Conservation (phyloP, 2,797 vertebrate genomes). For the Streptopelia turtur region DNA sequence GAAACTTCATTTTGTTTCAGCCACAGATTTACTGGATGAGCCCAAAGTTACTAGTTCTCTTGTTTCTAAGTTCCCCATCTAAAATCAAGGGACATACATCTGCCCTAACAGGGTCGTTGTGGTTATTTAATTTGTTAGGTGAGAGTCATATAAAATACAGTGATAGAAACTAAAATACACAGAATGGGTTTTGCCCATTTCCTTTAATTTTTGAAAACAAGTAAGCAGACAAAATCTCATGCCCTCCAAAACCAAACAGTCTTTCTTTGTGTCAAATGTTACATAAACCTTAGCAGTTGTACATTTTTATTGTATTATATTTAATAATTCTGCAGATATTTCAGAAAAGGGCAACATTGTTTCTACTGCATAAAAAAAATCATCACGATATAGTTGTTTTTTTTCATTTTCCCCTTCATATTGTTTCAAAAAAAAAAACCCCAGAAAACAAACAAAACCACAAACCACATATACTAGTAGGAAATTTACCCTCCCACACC, state of each 20-base stretch:
- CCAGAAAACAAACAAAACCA: not conserved
- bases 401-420: constrained; percentile 39
- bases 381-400: constrained; percentile 66
- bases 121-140: not conserved
- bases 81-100: not conserved
- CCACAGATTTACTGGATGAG: not conserved
- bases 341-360: constrained; percentile 76
- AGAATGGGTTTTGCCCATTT: constrained; percentile 53
- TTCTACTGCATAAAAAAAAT: constrained; percentile 87
- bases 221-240: constrained; percentile 81
- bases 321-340: constrained; percentile 85
- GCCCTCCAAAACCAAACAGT: constrained; percentile 83
- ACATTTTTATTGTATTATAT: constrained; percentile 75
- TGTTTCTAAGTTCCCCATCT: not conserved
- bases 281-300: constrained; percentile 67
- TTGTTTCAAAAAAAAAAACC: constrained; percentile 36
- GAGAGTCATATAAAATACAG: not conserved
- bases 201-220: constrained; percentile 93
- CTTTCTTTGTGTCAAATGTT: constrained; percentile 80
- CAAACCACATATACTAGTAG: constrained; percentile 72
- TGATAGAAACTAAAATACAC: not conserved
- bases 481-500: constrained; percentile 71
- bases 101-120: not conserved
- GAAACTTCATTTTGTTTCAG: not conserved
- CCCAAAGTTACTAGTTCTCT: not conserved